A percentile compares a stretch with the other conserved stretches of the same genome.
phyloP scores from a whole-genome alignment of 1,140 invertebrate species.

The Trinorchestia longiramus region DNA sequence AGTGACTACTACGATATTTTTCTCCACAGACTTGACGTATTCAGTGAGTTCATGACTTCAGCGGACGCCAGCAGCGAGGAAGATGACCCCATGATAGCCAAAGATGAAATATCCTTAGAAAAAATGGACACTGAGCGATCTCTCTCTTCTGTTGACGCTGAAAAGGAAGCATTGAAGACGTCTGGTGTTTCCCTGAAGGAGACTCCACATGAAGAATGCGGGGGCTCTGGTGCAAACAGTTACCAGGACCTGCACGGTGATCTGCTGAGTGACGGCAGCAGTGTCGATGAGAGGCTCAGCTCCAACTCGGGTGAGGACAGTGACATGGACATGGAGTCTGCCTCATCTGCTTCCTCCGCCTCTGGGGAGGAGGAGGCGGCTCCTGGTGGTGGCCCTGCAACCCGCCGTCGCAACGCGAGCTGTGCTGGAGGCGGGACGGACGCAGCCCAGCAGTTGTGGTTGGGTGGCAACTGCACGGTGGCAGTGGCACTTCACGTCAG shows the following conservation, averaged over 20 bases:
- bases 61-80: constrained; percentile 35
- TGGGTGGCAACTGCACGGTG: neutral
- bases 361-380: neutral
- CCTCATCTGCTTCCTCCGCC: neutral
- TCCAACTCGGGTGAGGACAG: constrained; percentile 14
- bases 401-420: constrained; percentile 36
- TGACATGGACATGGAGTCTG: constrained; percentile 29
- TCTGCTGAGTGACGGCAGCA: constrained; percentile 33
- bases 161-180: neutral
- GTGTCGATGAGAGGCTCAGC: neutral
- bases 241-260: constrained; percentile 6
- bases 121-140: constrained; percentile 48
- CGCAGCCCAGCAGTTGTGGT: neutral
- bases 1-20: neutral
- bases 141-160: neutral
- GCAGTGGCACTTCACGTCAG: neutral
- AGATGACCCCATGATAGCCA: neutral
- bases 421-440: neutral
- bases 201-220: neutral
- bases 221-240: neutral
- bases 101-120: neutral
- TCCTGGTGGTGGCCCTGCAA: neutral
- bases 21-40: neutral
- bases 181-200: neutral
- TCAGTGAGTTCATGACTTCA: constrained; percentile 37